Conservation (phyloP, 1,140 invertebrate genomes). For the Drosophila kepulauana region DNA sequence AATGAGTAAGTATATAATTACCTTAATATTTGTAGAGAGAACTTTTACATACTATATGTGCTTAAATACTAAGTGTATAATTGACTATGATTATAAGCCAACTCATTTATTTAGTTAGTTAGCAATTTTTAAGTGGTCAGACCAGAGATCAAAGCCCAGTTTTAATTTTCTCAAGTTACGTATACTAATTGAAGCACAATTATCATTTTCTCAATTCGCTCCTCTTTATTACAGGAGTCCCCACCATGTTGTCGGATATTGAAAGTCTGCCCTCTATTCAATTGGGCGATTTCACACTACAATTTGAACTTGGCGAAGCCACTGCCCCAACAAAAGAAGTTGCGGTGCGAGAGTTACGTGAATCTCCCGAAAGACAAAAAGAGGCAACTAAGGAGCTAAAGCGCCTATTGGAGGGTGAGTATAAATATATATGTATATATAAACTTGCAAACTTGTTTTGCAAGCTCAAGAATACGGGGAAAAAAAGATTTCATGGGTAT, state of each 20-base stretch:
- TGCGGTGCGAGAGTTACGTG: conserved; percentile 90
- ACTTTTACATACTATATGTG: conserved; percentile 10
- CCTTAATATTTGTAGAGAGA: conserved; percentile 16
- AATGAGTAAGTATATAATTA: conserved; percentile 76
- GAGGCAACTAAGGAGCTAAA: conserved; percentile 88
- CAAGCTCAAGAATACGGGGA: conserved; percentile 2
- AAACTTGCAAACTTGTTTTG: background rate
- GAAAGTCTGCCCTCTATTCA: conserved; percentile 88
- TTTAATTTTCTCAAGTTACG: conserved; percentile 8
- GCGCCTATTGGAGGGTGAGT: conserved; percentile 89
- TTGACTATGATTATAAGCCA: conserved; percentile 40
- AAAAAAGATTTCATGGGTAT: background rate
- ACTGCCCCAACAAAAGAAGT: conserved; percentile 88
- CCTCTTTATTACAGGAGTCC: conserved; percentile 86
- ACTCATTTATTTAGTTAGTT: conserved; percentile 25
- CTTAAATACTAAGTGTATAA: conserved; percentile 30
- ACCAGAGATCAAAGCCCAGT: conserved; percentile 12
- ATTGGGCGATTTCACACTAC: conserved; percentile 88
- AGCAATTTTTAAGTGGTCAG: background rate
- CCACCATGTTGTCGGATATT: conserved; percentile 89
- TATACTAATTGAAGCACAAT: conserved; percentile 51
- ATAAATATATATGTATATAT: no score
- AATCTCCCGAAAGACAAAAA: conserved; percentile 88
- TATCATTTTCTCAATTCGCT: conserved; percentile 5
- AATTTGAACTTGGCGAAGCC: conserved; percentile 89